phyloP scores from a whole-genome alignment of 2,113 vertebrate genomes.

The Galemys pyrenaicus region DNA sequence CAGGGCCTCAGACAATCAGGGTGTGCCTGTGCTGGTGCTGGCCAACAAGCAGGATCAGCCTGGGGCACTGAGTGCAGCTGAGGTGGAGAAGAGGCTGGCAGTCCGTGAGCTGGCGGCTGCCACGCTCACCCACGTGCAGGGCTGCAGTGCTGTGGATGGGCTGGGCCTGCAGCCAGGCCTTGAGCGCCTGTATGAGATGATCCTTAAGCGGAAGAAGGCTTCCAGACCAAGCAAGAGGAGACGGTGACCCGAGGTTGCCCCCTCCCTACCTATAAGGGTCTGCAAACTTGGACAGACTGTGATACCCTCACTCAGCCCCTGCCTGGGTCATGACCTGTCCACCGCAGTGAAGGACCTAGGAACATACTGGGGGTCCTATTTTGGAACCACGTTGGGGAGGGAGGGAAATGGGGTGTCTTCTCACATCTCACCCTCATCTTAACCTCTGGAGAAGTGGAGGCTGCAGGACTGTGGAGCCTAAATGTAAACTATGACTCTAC shows the following conservation, averaged over 20 bases:
- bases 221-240: constrained; percentile 88
- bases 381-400: not conserved
- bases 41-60: constrained; percentile 94
- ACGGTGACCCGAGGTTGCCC: constrained; percentile 83
- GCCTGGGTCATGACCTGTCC: not conserved
- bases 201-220: constrained; percentile 91
- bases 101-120: constrained; percentile 88
- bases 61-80: constrained; percentile 83
- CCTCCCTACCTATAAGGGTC: constrained; percentile 9
- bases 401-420: not conserved
- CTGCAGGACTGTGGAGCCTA: constrained; percentile 31
- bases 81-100: constrained; percentile 91
- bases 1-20: constrained; percentile 92
- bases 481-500: constrained; percentile 60
- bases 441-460: not conserved
- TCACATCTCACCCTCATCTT: not conserved
- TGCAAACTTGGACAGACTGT: constrained; percentile 12
- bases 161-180: constrained; percentile 90
- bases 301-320: not conserved
- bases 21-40: constrained; percentile 90
- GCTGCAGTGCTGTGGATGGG: constrained; percentile 92
- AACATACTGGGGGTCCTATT: not conserved
- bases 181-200: constrained; percentile 94
- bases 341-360: constrained; percentile 2
- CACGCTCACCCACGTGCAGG: constrained; percentile 90